Conservation (phyloP, 2,888 invertebrate species). For the Eristalinus aeneus region DNA sequence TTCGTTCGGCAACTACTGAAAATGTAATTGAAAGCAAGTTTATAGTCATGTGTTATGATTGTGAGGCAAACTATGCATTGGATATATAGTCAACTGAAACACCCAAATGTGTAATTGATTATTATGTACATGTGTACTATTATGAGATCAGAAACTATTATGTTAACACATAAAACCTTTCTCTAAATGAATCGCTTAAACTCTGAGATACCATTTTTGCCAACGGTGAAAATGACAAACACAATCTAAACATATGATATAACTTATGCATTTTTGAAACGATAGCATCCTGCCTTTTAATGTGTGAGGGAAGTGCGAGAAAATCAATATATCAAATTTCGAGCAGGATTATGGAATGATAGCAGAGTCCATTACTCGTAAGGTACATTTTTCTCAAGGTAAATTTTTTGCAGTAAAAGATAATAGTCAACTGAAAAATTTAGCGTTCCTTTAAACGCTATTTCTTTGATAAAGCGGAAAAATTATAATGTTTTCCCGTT, state of each 20-base stretch:
- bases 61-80: not conserved
- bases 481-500: no score
- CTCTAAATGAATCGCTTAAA: not conserved
- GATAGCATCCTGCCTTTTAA: not conserved
- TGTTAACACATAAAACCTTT: not conserved
- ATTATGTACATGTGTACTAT: not conserved
- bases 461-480: no score
- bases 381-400: no score
- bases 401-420: no score
- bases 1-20: conserved; percentile 63
- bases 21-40: conserved; percentile 4
- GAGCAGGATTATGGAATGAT: no score
- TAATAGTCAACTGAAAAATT: no score
- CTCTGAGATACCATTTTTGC: not conserved
- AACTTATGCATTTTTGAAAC: not conserved
- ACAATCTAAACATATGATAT: not conserved
- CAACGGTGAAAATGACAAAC: not conserved
- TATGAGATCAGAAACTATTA: not conserved
- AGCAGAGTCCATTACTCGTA: no score
- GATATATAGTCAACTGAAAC: not conserved
- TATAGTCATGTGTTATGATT: no score
- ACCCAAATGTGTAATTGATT: conserved; percentile 9
- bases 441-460: no score
- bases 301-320: no score
- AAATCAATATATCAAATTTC: no score